Percentiles rank a stretch among this genome's conserved stretches.
Evolutionary conservation across 2,797 vertebrate species (phyloP).

Genomic region (Lepus townsendii): DNA sequence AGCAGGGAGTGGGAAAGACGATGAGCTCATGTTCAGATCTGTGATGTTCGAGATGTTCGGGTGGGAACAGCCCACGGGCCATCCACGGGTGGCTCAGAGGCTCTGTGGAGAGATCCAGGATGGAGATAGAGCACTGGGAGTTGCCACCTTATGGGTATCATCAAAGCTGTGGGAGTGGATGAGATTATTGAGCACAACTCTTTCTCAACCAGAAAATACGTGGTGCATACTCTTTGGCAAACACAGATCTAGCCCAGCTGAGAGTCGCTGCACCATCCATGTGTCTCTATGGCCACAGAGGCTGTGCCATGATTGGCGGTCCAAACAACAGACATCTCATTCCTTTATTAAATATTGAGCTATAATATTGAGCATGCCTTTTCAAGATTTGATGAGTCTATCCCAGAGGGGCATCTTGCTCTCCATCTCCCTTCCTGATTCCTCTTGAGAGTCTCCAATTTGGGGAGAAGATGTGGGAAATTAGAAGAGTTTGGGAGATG

Average conservation of each 20-base stretch:
- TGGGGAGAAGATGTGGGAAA: neutral
- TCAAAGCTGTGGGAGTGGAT: neutral
- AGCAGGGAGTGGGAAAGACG: neutral
- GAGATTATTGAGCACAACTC: constrained; percentile 36
- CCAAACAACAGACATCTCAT: neutral
- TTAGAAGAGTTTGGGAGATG: neutral
- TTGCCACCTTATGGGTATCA: neutral
- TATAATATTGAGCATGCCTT: constrained; percentile 18
- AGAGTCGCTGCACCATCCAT: neutral
- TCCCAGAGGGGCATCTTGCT: neutral
- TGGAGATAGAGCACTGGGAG: constrained; percentile 35
- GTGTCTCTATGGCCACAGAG: neutral
- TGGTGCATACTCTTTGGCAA: neutral
- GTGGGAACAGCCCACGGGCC: constrained; percentile 42
- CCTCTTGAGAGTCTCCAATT: neutral
- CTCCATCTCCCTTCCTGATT: too few relatives aligned
- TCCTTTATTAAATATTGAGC: constrained; percentile 31
- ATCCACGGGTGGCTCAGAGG: neutral
- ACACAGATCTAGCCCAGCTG: neutral
- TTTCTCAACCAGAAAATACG: constrained; percentile 39
- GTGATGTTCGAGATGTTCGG: neutral
- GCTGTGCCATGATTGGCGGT: neutral
- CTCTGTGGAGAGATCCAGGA: neutral
- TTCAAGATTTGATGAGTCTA: neutral
- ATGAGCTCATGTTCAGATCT: neutral